Conservation (phyloP, 2,888 invertebrate species). For the Pantelozetes paolii region DNA sequence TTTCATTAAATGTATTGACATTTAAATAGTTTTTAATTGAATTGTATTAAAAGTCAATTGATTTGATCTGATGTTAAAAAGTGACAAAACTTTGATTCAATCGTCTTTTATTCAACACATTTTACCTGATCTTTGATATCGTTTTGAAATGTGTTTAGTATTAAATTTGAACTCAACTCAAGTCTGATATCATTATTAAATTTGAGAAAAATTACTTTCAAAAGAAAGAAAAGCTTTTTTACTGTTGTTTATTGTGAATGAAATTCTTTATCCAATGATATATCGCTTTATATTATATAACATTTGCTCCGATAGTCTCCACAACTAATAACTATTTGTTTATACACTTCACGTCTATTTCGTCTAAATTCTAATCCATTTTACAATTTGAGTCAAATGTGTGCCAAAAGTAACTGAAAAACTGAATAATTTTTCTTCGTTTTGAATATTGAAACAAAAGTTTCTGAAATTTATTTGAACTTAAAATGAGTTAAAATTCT, state of each 20-base stretch:
- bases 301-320: neutral
- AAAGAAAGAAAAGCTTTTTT: neutral
- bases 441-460: neutral
- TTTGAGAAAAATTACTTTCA: neutral
- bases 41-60: too few species aligned
- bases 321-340: conserved; percentile 13
- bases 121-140: too few species aligned
- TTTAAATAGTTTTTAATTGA: too few species aligned
- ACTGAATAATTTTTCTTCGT: neutral
- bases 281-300: conserved; percentile 8
- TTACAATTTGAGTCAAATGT: conserved; percentile 20
- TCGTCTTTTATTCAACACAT: too few species aligned
- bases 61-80: too few species aligned
- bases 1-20: too few species aligned
- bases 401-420: conserved; percentile 7
- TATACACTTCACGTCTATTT: conserved; percentile 13
- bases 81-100: too few species aligned
- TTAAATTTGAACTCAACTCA: neutral
- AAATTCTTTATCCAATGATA: neutral
- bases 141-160: neutral
- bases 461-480: neutral
- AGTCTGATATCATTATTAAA: neutral
- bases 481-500: neutral
- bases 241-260: neutral
- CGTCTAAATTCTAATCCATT: conserved; percentile 17